These are phyloP conservation scores for Gallinago undulata DNA, from an alignment of 2,113 vertebrate species.

Conservation along the genomic window DNA sequence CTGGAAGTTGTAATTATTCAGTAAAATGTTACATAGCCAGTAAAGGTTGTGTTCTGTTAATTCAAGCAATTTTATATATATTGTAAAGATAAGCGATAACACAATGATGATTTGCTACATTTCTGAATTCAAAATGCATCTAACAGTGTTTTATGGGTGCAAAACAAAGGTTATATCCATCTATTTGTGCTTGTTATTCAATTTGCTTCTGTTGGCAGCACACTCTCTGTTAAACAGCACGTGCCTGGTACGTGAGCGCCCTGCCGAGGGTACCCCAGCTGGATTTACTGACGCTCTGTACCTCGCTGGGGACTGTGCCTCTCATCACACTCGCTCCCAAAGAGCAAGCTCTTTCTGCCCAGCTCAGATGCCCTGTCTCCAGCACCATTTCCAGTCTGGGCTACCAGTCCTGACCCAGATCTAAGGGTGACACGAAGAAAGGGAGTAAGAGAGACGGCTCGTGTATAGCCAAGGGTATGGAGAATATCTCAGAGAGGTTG, in stretches of 20 bases:
- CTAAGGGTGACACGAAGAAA: neutral
- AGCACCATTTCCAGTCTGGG: neutral
- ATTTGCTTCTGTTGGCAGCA: neutral
- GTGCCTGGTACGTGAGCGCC: fast-evolving
- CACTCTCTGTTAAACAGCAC: fast-evolving
- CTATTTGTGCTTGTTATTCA: neutral
- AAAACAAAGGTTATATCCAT: neutral
- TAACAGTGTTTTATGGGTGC: neutral
- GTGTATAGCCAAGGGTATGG: neutral
- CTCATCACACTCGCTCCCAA: neutral
- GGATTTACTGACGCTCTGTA: fast-evolving
- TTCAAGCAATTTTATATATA: neutral
- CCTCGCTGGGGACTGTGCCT: neutral
- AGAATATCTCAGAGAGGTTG: neutral
- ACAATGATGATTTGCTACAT: fast-evolving
- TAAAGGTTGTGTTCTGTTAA: constrained; percentile 28
- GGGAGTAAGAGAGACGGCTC: neutral
- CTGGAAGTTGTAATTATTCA: constrained; percentile 31
- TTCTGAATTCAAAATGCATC: neutral
- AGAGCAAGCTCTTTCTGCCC: neutral
- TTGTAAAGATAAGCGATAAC: neutral
- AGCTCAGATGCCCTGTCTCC: neutral
- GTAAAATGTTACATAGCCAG: constrained; percentile 31
- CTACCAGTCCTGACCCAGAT: neutral
- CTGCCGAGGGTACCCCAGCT: neutral